Percentiles rank a stretch among this genome's conserved stretches.
Conservation (phyloP, 2,797 vertebrate genomes). For the Gallirallus australis region DNA sequence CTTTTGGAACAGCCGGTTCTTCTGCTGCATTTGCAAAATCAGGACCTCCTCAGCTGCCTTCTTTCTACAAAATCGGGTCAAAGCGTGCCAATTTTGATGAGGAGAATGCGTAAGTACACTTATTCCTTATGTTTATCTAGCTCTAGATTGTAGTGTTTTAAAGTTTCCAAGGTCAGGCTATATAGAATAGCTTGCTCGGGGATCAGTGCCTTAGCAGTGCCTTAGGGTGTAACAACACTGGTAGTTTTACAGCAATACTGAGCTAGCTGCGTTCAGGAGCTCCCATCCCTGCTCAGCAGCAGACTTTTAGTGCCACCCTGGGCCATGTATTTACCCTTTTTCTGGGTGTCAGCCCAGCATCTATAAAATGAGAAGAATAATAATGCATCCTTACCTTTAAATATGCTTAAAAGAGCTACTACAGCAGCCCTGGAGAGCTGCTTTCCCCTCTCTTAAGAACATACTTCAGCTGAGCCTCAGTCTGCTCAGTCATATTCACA, state of each 20-base stretch:
- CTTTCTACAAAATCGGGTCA: conserved; percentile 98
- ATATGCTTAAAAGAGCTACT: background rate
- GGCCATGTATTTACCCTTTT: background rate
- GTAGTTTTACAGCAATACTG: background rate
- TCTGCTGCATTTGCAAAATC: conserved; percentile 87
- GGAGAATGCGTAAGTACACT: conserved; percentile 94
- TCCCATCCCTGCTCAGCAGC: background rate
- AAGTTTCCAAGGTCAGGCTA: background rate
- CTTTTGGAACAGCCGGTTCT: conserved; percentile 85
- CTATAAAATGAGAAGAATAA: background rate
- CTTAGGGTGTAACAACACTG: background rate
- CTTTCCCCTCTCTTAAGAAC: background rate
- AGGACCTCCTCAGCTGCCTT: conserved; percentile 89
- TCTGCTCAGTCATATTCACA: background rate
- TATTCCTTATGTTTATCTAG: background rate
- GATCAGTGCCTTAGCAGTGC: background rate
- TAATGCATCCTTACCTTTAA: background rate
- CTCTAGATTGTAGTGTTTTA: background rate
- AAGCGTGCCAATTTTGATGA: conserved; percentile 97
- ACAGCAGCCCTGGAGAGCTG: background rate
- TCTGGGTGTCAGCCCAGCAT: background rate
- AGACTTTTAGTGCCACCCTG: background rate
- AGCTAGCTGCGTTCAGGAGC: background rate
- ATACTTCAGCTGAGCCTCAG: background rate
- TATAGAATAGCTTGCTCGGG: background rate